Percentiles rank a stretch among this genome's conserved stretches.
Evolutionary conservation across 2,797 vertebrate genomes (phyloP).

Genomic region (Nyctibius grandis): DNA sequence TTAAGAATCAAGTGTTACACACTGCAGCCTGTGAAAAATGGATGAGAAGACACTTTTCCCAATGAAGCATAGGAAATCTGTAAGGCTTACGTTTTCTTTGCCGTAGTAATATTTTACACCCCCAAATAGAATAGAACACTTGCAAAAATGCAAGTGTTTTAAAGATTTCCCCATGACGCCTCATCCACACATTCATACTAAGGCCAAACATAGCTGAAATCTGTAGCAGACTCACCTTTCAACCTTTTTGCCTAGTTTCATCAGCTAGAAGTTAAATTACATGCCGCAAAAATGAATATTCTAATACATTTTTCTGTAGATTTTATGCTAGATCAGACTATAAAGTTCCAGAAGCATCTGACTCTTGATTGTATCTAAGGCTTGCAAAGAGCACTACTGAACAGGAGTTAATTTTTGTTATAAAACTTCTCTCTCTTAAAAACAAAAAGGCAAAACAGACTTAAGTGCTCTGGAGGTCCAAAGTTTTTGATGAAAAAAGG

Average conservation of each 20-base stretch:
- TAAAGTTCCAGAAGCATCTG: background rate
- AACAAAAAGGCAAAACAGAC: too few species aligned
- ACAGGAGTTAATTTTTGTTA: background rate
- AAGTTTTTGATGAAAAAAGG: background rate
- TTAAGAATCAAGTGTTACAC: background rate
- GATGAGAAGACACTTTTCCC: background rate
- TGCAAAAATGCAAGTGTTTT: background rate
- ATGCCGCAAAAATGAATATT: background rate
- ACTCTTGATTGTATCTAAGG: background rate
- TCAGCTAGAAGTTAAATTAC: background rate
- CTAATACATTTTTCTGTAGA: too few species aligned
- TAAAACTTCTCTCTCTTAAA: background rate
- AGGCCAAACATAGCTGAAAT: background rate
- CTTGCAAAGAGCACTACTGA: background rate
- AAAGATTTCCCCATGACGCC: background rate
- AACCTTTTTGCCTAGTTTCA: background rate
- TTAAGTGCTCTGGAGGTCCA: background rate
- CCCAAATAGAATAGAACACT: background rate
- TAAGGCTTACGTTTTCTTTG: background rate
- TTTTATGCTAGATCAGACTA: background rate
- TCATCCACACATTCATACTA: background rate
- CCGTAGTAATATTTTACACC: background rate
- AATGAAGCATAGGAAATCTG: background rate
- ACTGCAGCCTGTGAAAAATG: background rate
- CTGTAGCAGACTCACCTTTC: background rate